Percentiles rank a stretch among this genome's conserved stretches.
These are phyloP conservation scores for Notodonta dromedarius DNA, from an alignment of 2,888 invertebrate genomes.

Conservation along the genomic window DNA sequence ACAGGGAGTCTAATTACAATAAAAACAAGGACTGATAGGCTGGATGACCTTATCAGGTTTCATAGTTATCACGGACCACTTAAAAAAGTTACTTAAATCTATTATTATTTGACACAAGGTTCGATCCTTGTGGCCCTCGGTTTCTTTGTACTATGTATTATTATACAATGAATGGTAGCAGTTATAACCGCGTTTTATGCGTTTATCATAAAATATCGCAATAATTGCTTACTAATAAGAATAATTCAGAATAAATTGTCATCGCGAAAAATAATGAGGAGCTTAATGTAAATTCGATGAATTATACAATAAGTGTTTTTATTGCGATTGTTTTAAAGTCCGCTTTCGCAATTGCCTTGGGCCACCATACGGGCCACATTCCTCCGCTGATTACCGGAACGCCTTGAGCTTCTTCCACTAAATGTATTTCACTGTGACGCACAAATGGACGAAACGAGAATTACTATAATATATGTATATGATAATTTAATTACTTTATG, in stretches of 20 bases:
- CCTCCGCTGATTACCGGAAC: slow-evolving; percentile 45
- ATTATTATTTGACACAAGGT: too few relatives aligned
- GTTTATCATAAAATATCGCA: too few relatives aligned
- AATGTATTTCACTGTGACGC: slow-evolving; percentile 41
- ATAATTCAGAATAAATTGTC: neutral
- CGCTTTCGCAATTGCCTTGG: slow-evolving; percentile 29
- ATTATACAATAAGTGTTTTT: slow-evolving; percentile 15
- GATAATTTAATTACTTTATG: slow-evolving; percentile 3
- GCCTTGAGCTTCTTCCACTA: slow-evolving; percentile 64
- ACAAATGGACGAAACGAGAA: slow-evolving; percentile 1
- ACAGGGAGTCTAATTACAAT: too few relatives aligned
- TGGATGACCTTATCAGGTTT: too few relatives aligned
- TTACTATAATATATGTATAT: neutral
- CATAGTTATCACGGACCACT: too few relatives aligned
- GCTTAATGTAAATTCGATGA: slow-evolving; percentile 19
- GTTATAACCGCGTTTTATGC: too few relatives aligned
- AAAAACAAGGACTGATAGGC: too few relatives aligned
- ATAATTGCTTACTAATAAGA: neutral
- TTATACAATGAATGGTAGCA: too few relatives aligned
- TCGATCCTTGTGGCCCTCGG: too few relatives aligned
- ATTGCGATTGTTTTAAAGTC: slow-evolving; percentile 23
- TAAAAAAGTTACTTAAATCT: too few relatives aligned
- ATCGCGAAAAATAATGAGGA: slow-evolving; percentile 8
- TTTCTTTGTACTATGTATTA: too few relatives aligned
- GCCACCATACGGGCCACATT: slow-evolving; percentile 43